Percentiles rank a stretch among this genome's conserved stretches.
phyloP scores from a whole-genome alignment of 2,888 invertebrate genomes.

The Erebia epiphron region DNA sequence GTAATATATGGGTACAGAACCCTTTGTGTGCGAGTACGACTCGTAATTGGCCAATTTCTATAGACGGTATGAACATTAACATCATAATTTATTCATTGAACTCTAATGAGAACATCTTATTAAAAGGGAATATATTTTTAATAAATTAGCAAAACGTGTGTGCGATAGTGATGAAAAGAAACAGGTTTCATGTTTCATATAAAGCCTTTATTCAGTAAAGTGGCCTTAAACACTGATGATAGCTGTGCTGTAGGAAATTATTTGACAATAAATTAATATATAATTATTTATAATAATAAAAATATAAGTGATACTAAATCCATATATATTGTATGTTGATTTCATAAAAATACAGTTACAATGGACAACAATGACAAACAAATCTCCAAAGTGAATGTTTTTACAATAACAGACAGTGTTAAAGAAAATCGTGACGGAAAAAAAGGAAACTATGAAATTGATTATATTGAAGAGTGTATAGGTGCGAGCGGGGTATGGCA shows the following conservation, averaged over 20 bases:
- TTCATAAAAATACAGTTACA: slow-evolving; percentile 15
- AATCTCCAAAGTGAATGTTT: slow-evolving; percentile 4
- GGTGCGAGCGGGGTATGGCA: slow-evolving; percentile 61
- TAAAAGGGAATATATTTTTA: not conserved
- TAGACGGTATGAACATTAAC: too few species aligned
- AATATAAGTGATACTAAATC: not conserved
- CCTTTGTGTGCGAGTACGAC: too few species aligned
- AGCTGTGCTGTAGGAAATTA: not conserved
- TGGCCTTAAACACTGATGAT: not conserved
- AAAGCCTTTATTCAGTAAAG: not conserved
- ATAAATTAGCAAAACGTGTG: not conserved
- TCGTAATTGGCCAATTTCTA: too few species aligned
- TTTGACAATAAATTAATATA: not conserved
- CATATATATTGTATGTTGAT: not conserved
- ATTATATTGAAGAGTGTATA: slow-evolving; percentile 58
- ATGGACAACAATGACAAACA: not conserved
- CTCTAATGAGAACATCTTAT: not conserved
- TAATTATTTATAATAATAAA: not conserved
- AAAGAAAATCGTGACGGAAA: slow-evolving; percentile 23
- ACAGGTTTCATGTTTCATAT: too few species aligned
- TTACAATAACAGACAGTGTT: not conserved
- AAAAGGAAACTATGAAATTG: slow-evolving; percentile 45
- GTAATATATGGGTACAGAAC: too few species aligned
- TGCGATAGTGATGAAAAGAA: not conserved
- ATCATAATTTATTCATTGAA: too few species aligned